Evolutionary conservation across 2,113 vertebrate species (phyloP).

Genomic region (Aldabrachelys gigantea): DNA sequence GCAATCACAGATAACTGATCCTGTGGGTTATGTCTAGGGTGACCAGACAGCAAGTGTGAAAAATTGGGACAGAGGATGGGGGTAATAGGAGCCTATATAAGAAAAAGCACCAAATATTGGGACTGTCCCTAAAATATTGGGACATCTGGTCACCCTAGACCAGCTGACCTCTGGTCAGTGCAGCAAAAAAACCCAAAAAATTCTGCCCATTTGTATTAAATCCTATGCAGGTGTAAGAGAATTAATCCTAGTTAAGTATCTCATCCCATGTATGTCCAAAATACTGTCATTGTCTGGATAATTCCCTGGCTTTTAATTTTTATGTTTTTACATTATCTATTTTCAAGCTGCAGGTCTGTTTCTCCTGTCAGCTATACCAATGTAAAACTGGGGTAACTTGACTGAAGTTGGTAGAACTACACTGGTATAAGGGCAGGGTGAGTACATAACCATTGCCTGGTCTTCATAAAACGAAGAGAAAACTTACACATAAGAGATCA

Average conservation of each 20-base stretch:
- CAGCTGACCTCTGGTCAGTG: background rate
- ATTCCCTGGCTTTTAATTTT: background rate
- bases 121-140: too few species aligned
- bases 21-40: background rate
- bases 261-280: constrained; percentile 35
- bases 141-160: background rate
- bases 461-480: constrained; percentile 11
- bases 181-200: background rate
- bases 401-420: constrained; percentile 31
- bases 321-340: background rate
- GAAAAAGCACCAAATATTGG: too few species aligned
- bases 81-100: too few species aligned
- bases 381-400: constrained; percentile 26
- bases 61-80: too few species aligned
- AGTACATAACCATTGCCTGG: background rate
- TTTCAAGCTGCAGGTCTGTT: background rate
- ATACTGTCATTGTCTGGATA: background rate
- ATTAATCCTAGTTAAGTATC: constrained; percentile 14
- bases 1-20: background rate
- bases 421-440: constrained; percentile 19
- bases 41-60: too few species aligned
- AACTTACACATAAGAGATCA: background rate
- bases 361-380: constrained; percentile 26
- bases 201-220: constrained; percentile 4
- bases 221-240: background rate